Evolutionary conservation across 2,797 vertebrate species (phyloP).

Genomic region (Sphenopsis melanotis): DNA sequence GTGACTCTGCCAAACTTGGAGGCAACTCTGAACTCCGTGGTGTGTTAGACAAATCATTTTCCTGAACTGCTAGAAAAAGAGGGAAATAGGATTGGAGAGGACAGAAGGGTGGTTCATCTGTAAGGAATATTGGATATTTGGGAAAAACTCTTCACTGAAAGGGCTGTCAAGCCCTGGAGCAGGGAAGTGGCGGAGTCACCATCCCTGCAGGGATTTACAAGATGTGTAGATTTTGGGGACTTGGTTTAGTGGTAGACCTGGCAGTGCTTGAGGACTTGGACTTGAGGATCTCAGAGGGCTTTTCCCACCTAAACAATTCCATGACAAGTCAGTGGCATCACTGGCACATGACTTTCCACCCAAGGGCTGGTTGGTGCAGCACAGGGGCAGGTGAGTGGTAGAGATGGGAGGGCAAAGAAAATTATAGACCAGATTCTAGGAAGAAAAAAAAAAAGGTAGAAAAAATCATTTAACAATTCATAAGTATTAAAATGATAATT

Average conservation of each 20-base stretch:
- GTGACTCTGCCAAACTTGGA: not conserved
- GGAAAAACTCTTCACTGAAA: not conserved
- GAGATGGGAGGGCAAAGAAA: not conserved
- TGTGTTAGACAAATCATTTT: not conserved
- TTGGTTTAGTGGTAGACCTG: not conserved
- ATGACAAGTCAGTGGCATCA: not conserved
- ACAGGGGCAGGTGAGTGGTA: not conserved
- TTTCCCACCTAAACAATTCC: not conserved
- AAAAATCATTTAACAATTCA: not conserved
- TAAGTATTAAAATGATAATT: not conserved
- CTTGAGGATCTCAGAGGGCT: not conserved
- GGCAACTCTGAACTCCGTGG: not conserved
- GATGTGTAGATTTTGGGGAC: not conserved
- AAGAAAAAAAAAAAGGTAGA: not conserved
- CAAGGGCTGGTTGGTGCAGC: not conserved
- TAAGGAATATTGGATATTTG: fast-evolving
- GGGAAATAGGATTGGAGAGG: not conserved
- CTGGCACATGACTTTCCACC: not conserved
- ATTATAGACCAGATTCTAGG: not conserved
- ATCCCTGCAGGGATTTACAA: not conserved
- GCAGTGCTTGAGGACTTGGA: not conserved
- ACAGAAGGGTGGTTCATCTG: not conserved
- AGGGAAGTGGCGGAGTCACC: not conserved
- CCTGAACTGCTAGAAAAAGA: not conserved
- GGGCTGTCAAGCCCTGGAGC: not conserved